phyloP scores from a whole-genome alignment of 2,888 invertebrate genomes.

The Hypena proboscidalis region DNA sequence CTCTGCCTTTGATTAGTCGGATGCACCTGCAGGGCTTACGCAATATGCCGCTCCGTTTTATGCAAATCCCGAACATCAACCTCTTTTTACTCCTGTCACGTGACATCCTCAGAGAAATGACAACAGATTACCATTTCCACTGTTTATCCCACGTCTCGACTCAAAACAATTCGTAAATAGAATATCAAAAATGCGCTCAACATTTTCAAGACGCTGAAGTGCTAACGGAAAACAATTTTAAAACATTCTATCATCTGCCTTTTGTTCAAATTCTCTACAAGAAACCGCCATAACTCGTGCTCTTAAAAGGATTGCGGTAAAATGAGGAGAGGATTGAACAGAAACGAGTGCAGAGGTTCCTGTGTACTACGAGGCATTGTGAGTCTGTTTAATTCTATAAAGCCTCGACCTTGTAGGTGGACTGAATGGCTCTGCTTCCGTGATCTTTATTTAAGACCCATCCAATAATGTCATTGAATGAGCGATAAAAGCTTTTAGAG shows the following conservation, averaged over 20 bases:
- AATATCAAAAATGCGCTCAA: constrained; percentile 39
- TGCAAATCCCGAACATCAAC: constrained; percentile 19
- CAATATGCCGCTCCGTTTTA: constrained; percentile 38
- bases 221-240: constrained; percentile 58
- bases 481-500: constrained; percentile 65
- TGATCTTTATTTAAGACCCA: constrained; percentile 52
- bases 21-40: constrained; percentile 69
- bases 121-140: constrained; percentile 3
- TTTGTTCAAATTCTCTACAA: constrained; percentile 62
- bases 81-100: neutral
- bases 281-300: constrained; percentile 64
- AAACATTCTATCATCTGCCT: constrained; percentile 64
- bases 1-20: constrained; percentile 65
- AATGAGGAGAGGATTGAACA: constrained; percentile 59
- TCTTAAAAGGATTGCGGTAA: constrained; percentile 70
- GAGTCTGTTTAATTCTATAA: constrained; percentile 50
- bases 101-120: constrained; percentile 6
- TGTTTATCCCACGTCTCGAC: constrained; percentile 16
- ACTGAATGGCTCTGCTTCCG: constrained; percentile 66
- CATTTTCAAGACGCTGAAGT: constrained; percentile 34
- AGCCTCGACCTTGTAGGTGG: constrained; percentile 63
- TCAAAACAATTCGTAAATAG: constrained; percentile 29
- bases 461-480: constrained; percentile 54
- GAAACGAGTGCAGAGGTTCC: constrained; percentile 51
- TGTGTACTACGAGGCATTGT: constrained; percentile 31